Evolutionary conservation across 2,113 vertebrate species (phyloP).

Genomic region (Mastomys coucha): DNA sequence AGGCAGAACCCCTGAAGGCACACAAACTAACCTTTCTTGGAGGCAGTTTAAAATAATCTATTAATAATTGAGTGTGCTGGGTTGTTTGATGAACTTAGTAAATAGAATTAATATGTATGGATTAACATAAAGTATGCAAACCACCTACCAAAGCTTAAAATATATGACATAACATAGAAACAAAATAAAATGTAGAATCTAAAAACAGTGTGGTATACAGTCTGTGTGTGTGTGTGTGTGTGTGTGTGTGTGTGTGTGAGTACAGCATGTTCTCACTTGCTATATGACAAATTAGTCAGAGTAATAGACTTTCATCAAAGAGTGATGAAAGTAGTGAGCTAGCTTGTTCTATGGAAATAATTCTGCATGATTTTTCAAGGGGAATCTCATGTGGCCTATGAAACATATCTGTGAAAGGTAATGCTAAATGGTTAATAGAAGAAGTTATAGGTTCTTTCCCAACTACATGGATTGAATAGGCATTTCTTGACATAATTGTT

Average conservation of each 20-base stretch:
- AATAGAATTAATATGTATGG: neutral
- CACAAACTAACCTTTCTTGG: neutral
- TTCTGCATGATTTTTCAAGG: neutral
- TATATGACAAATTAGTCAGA: neutral
- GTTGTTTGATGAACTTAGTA: slow-evolving; percentile 5
- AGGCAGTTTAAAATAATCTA: slow-evolving; percentile 43
- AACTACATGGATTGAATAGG: neutral
- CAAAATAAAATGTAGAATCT: slow-evolving; percentile 18
- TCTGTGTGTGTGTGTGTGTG: neutral
- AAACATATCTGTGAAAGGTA: slow-evolving; percentile 13
- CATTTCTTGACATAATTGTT: neutral
- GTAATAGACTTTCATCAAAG: neutral
- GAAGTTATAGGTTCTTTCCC: slow-evolving; percentile 44
- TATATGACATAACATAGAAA: neutral
- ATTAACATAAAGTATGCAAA: neutral
- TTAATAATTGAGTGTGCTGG: neutral
- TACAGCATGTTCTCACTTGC: neutral
- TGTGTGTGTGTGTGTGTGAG: neutral
- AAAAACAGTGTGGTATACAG: neutral
- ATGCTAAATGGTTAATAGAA: slow-evolving; percentile 13
- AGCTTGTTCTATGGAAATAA: neutral
- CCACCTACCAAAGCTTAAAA: neutral
- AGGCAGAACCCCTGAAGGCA: neutral
- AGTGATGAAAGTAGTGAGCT: slow-evolving; percentile 14
- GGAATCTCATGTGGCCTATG: slow-evolving; percentile 34